These are phyloP conservation scores for Sebastes hubbsi DNA, from an alignment of 2,797 vertebrate genomes.

Conservation along the genomic window DNA sequence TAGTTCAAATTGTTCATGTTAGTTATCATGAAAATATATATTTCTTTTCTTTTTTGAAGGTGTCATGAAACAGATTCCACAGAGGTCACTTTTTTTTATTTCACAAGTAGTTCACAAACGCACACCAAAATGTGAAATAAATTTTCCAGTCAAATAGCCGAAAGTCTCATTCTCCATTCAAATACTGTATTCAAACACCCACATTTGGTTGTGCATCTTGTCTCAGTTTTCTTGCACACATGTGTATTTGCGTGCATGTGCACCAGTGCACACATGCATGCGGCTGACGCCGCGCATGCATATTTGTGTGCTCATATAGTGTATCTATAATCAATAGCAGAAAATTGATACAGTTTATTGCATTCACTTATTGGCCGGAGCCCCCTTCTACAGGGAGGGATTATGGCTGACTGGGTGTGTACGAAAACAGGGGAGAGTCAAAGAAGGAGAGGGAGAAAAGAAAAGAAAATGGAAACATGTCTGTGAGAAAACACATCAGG, in stretches of 20 bases:
- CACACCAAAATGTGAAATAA: not conserved
- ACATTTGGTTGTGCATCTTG: slow-evolving; percentile 32
- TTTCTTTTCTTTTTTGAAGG: not conserved
- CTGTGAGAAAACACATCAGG: slow-evolving; percentile 55
- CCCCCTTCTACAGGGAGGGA: slow-evolving; percentile 69
- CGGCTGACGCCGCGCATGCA: slow-evolving; percentile 21
- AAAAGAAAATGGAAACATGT: slow-evolving; percentile 76
- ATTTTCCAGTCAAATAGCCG: slow-evolving; percentile 27
- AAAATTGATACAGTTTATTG: slow-evolving; percentile 76
- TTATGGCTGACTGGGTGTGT: slow-evolving; percentile 80
- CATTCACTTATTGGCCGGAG: slow-evolving; percentile 73
- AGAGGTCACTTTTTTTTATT: slow-evolving; percentile 21
- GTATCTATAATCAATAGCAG: slow-evolving; percentile 73
- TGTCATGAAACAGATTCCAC: slow-evolving; percentile 16
- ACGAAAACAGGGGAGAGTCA: slow-evolving; percentile 65
- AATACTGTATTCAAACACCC: slow-evolving; percentile 44
- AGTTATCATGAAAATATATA: not conserved
- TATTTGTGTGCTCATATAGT: slow-evolving; percentile 46
- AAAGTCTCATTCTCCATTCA: slow-evolving; percentile 35
- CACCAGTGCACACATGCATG: slow-evolving; percentile 27
- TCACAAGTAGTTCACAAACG: slow-evolving; percentile 7
- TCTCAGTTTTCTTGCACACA: slow-evolving; percentile 32
- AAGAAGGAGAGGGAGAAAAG: slow-evolving; percentile 58
- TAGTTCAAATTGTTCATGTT: not conserved
- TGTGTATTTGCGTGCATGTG: slow-evolving; percentile 32